phyloP scores from a whole-genome alignment of 2,113 vertebrate species.

The Platichthys stellatus region DNA sequence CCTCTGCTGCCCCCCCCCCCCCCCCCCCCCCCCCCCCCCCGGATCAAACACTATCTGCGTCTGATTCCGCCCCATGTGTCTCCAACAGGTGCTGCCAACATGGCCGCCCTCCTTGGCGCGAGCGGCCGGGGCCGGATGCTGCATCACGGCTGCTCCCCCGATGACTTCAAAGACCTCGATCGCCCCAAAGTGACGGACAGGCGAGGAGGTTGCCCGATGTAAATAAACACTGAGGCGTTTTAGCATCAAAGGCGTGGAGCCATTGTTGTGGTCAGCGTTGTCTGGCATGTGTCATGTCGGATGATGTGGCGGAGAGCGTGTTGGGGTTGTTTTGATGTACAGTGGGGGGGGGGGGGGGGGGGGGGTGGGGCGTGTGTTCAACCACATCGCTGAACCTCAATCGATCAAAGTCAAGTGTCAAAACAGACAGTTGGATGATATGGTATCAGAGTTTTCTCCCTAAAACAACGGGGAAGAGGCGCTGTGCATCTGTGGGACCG shows the following conservation, averaged over 20 bases:
- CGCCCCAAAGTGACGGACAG: constrained; percentile 64
- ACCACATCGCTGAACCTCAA: constrained; percentile 73
- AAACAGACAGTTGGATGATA: constrained; percentile 72
- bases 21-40: not conserved
- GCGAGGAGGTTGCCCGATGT: constrained; percentile 53
- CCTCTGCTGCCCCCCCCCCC: not conserved
- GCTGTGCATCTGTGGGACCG: not conserved
- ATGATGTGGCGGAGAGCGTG: constrained; percentile 64
- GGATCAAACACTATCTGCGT: constrained; percentile 52
- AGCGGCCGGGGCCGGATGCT: constrained; percentile 42
- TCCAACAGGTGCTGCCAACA: constrained; percentile 68
- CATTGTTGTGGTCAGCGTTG: constrained; percentile 81
- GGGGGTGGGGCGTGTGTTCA: constrained; percentile 48
- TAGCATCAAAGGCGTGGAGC: constrained; percentile 68
- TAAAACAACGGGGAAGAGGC: constrained; percentile 41
- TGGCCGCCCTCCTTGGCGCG: constrained; percentile 39
- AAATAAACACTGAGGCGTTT: constrained; percentile 74
- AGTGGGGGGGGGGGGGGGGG: constrained; percentile 39
- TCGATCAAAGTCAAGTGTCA: constrained; percentile 81
- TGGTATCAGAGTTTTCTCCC: constrained; percentile 40
- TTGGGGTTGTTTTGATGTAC: constrained; percentile 78
- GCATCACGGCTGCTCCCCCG: constrained; percentile 25
- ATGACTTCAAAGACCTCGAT: constrained; percentile 66
- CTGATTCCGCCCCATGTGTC: constrained; percentile 64
- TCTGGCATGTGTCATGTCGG: constrained; percentile 77